Conservation (phyloP, 2,888 invertebrate species). For the Ecdyonurus torrentis region DNA sequence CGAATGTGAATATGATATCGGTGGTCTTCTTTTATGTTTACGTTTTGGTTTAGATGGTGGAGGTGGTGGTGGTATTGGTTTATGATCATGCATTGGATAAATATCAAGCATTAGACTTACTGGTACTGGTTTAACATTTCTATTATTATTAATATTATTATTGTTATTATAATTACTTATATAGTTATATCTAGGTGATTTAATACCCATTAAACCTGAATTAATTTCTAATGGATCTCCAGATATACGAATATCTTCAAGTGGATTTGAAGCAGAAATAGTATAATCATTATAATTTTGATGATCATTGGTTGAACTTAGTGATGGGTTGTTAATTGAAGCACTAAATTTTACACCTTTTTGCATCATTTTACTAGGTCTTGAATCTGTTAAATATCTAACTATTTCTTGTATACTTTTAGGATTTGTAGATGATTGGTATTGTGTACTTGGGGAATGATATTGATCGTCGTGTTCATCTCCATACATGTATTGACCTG, state of each 20-base stretch:
- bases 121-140: slow-evolving; percentile 27
- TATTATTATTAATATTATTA: background rate
- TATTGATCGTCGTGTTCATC: background rate
- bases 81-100: slow-evolving; percentile 34
- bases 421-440: slow-evolving; percentile 23
- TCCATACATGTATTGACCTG: background rate
- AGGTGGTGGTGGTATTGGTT: background rate
- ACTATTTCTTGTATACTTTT: slow-evolving; percentile 27
- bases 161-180: background rate
- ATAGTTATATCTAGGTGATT: background rate
- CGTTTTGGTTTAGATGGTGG: background rate
- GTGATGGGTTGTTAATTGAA: background rate
- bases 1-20: background rate
- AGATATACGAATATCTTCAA: background rate
- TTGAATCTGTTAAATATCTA: slow-evolving; percentile 21
- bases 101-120: slow-evolving; percentile 48
- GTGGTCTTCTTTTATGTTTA: background rate
- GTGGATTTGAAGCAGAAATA: background rate
- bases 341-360: background rate
- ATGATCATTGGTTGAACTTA: background rate
- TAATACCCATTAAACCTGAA: background rate
- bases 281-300: background rate
- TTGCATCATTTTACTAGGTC: background rate
- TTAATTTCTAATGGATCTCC: background rate
- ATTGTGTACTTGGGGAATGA: slow-evolving; percentile 15